Conservation (phyloP, 2,888 invertebrate species). For the Temnothorax ravouxi region DNA sequence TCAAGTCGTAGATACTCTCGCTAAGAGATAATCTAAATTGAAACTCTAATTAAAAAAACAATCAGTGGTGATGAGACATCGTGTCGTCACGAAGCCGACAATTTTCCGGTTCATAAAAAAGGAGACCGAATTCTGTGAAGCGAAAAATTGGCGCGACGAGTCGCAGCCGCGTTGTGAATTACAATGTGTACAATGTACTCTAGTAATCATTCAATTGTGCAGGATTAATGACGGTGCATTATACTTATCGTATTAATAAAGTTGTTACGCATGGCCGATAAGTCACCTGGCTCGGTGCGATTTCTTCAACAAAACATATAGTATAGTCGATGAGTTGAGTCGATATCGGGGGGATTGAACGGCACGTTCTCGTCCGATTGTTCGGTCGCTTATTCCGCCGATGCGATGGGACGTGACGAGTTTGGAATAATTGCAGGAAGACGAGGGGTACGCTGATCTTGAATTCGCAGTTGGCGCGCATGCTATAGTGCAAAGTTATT, state of each 20-base stretch:
- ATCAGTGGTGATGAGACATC: background rate
- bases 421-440: conserved; percentile 42
- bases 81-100: background rate
- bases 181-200: background rate
- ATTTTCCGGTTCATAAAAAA: conserved; percentile 48
- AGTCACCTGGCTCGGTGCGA: background rate
- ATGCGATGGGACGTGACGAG: conserved; percentile 45
- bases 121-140: conserved; percentile 24
- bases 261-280: conserved; percentile 23
- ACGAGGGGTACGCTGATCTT: conserved; percentile 12
- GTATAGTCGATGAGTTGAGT: background rate
- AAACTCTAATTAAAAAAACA: conserved; percentile 2
- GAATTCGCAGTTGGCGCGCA: conserved; percentile 31
- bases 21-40: background rate
- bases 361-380: conserved; percentile 10
- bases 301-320: background rate
- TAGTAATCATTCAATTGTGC: conserved; percentile 28
- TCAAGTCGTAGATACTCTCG: background rate
- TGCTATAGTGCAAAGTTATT: conserved; percentile 36
- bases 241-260: conserved; percentile 31
- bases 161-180: conserved; percentile 3
- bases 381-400: conserved; percentile 12
- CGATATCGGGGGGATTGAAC: background rate
- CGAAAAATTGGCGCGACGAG: conserved; percentile 38
- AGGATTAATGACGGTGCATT: conserved; percentile 25